These are phyloP conservation scores for Lasioglossum morio DNA, from an alignment of 2,888 invertebrate species.

Conservation along the genomic window DNA sequence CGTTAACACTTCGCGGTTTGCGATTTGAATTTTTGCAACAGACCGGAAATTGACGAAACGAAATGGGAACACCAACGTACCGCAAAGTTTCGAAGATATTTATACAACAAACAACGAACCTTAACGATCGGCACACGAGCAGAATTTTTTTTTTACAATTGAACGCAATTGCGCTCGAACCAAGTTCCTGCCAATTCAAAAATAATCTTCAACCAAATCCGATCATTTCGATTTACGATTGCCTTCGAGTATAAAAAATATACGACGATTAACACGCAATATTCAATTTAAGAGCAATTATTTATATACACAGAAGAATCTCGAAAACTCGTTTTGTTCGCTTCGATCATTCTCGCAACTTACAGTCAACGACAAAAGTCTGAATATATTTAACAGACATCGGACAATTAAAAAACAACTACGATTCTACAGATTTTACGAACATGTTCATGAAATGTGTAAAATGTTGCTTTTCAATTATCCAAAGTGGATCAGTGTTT, in stretches of 20 bases:
- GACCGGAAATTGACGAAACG: background rate
- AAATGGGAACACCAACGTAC: background rate
- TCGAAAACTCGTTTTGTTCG: background rate
- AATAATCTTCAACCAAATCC: conserved; percentile 22
- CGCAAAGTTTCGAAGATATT: conserved; percentile 17
- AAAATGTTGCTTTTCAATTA: background rate
- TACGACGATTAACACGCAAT: conserved; percentile 43
- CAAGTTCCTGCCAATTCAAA: background rate
- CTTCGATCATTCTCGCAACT: background rate
- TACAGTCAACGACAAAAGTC: background rate
- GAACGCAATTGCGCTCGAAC: no score
- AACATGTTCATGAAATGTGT: background rate
- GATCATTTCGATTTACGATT: background rate
- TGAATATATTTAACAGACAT: background rate
- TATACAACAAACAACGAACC: conserved; percentile 27
- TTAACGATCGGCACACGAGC: background rate
- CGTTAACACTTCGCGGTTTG: background rate
- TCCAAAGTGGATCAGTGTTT: background rate
- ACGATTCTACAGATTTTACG: background rate
- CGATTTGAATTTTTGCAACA: background rate
- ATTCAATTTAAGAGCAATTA: conserved; percentile 43
- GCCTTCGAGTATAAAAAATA: conserved; percentile 53
- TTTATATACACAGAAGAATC: conserved; percentile 45
- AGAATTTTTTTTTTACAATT: background rate
- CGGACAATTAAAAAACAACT: background rate